A percentile compares a stretch with the other conserved stretches of the same genome.
phyloP scores from a whole-genome alignment of 2,888 invertebrate species.

The Metopia argyrocephala region DNA sequence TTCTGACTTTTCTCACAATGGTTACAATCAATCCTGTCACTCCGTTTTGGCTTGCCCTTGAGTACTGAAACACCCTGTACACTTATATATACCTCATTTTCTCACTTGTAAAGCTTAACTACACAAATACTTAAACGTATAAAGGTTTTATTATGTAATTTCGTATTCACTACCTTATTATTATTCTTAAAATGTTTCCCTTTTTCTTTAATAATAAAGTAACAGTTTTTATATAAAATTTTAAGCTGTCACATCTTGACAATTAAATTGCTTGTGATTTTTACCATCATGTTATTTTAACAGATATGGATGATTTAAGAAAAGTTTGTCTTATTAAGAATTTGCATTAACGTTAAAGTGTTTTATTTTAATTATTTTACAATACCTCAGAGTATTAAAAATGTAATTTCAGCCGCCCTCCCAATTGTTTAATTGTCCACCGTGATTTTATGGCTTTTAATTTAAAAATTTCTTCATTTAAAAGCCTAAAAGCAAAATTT shows the following conservation, averaged over 20 bases:
- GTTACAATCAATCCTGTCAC: too few relatives aligned
- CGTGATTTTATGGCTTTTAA: constrained; percentile 44
- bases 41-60: too few relatives aligned
- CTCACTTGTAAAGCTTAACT: too few relatives aligned
- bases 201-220: neutral
- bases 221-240: constrained; percentile 12
- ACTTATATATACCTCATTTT: too few relatives aligned
- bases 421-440: constrained; percentile 30
- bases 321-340: neutral
- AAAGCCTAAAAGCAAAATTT: neutral
- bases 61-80: too few relatives aligned
- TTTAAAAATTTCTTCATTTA: constrained; percentile 25
- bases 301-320: neutral
- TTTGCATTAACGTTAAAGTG: neutral
- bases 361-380: constrained; percentile 29
- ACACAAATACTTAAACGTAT: too few relatives aligned
- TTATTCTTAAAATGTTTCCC: too few relatives aligned
- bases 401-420: neutral
- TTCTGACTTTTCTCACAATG: too few relatives aligned
- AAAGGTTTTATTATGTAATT: too few relatives aligned
- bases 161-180: too few relatives aligned
- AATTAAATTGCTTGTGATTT: constrained; percentile 38
- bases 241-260: constrained; percentile 51
- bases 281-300: constrained; percentile 16
- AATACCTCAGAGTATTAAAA: constrained; percentile 34